These are phyloP conservation scores for Pandemis heparana DNA, from an alignment of 2,888 invertebrate genomes.

Conservation along the genomic window DNA sequence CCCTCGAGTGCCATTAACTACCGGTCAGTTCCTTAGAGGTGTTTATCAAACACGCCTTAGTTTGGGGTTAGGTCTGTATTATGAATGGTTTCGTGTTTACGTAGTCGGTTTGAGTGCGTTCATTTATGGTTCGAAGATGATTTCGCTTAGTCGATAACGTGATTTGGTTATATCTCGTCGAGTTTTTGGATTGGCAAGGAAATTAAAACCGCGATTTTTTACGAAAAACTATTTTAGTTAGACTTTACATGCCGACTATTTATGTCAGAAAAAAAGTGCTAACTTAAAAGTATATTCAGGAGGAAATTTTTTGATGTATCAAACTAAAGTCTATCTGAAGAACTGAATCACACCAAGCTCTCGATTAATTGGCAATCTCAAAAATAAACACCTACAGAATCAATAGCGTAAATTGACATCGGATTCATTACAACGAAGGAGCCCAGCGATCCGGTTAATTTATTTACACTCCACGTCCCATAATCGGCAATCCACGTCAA, in stretches of 20 bases:
- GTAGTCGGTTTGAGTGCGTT: slow-evolving; percentile 45
- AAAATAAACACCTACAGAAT: slow-evolving; percentile 31
- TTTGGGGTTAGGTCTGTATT: slow-evolving; percentile 60
- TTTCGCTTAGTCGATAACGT: background rate
- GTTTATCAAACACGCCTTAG: slow-evolving; percentile 78
- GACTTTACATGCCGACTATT: too few relatives aligned
- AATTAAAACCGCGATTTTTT: too few relatives aligned
- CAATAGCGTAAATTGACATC: slow-evolving; percentile 29
- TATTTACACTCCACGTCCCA: slow-evolving; percentile 40
- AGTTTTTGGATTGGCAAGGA: too few relatives aligned
- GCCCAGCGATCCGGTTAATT: slow-evolving; percentile 36
- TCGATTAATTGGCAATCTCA: slow-evolving; percentile 35
- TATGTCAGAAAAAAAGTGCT: too few relatives aligned
- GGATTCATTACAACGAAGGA: slow-evolving; percentile 32
- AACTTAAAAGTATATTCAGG: too few relatives aligned
- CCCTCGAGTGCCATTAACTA: slow-evolving; percentile 78
- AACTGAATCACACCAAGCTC: slow-evolving; percentile 8
- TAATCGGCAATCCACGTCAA: slow-evolving; percentile 43
- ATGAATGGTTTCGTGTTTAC: slow-evolving; percentile 33
- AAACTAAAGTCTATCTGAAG: background rate
- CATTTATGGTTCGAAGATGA: background rate
- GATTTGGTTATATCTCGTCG: background rate
- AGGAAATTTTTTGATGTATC: background rate
- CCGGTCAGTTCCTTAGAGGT: slow-evolving; percentile 82
- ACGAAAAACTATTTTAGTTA: too few relatives aligned